phyloP scores from a whole-genome alignment of 2,797 vertebrate species.

The Orientallactaga sibirica region DNA sequence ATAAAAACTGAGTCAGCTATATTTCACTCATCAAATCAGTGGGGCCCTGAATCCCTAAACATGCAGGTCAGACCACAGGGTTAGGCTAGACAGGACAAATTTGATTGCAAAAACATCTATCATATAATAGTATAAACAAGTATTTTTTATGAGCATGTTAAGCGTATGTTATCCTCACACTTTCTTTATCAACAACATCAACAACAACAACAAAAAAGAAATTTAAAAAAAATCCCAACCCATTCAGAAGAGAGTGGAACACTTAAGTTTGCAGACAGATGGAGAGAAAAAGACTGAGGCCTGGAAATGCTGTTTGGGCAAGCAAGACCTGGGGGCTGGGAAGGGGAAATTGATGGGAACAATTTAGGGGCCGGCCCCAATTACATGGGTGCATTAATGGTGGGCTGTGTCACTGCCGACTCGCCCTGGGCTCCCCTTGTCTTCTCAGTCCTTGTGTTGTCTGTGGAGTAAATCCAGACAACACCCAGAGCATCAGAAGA shows the following conservation, averaged over 20 bases:
- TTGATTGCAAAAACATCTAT: background rate
- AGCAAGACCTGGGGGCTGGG: background rate
- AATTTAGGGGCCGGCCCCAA: accelerated
- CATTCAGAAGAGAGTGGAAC: too few relatives aligned
- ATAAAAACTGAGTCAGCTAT: background rate
- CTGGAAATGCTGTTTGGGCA: too few relatives aligned
- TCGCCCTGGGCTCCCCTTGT: too few relatives aligned
- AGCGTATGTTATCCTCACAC: background rate
- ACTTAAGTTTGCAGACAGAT: too few relatives aligned
- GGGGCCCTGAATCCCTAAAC: background rate
- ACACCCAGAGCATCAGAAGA: background rate
- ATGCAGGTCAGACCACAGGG: background rate
- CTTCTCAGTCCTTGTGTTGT: background rate
- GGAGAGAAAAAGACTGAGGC: background rate
- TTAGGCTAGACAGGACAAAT: background rate
- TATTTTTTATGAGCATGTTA: background rate
- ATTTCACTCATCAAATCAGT: background rate
- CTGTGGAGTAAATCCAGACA: background rate
- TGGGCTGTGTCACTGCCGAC: background rate
- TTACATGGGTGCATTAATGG: background rate
- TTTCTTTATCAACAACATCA: too few relatives aligned
- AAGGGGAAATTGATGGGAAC: too few relatives aligned
- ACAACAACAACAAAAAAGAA: too few relatives aligned
- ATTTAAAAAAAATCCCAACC: too few relatives aligned
- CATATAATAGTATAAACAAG: background rate